These are phyloP conservation scores for Mythimna lalbum DNA, from an alignment of 2,888 invertebrate species.

Conservation along the genomic window DNA sequence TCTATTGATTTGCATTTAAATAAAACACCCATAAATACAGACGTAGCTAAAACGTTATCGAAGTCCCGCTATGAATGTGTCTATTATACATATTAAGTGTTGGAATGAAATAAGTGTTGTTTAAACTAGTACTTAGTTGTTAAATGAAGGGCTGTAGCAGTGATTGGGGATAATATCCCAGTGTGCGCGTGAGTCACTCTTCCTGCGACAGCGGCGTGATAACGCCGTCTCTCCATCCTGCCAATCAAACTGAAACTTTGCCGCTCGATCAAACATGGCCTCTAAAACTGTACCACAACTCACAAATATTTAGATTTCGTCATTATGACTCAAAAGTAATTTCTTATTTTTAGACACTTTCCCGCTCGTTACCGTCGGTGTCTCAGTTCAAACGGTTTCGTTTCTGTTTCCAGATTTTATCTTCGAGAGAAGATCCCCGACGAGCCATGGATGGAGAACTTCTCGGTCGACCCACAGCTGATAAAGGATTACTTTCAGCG, in stretches of 20 bases:
- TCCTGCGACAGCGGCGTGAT: slow-evolving; percentile 85
- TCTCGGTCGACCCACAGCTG: slow-evolving; percentile 97
- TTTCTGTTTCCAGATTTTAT: slow-evolving; percentile 93
- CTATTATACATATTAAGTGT: slow-evolving; percentile 48
- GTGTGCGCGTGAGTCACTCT: slow-evolving; percentile 84
- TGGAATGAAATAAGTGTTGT: slow-evolving; percentile 62
- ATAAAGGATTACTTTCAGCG: slow-evolving; percentile 98
- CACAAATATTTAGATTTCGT: slow-evolving; percentile 75
- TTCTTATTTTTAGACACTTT: slow-evolving; percentile 67
- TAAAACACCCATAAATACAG: slow-evolving; percentile 26
- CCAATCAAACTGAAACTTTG: slow-evolving; percentile 84
- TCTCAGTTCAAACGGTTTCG: slow-evolving; percentile 33
- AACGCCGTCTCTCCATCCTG: slow-evolving; percentile 88
- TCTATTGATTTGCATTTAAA: slow-evolving; percentile 41
- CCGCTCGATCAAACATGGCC: slow-evolving; percentile 78
- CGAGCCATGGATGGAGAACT: slow-evolving; percentile 96
- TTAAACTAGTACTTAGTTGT: slow-evolving; percentile 68
- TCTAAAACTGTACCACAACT: slow-evolving; percentile 73
- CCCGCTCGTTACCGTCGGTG: slow-evolving; percentile 30
- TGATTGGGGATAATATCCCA: slow-evolving; percentile 84
- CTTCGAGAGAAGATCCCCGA: slow-evolving; percentile 96
- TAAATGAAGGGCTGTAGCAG: slow-evolving; percentile 77
- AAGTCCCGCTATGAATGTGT: slow-evolving; percentile 34
- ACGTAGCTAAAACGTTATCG: slow-evolving; percentile 49
- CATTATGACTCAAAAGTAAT: slow-evolving; percentile 84